Percentiles rank a stretch among this genome's conserved stretches.
phyloP scores from a whole-genome alignment of 1,140 invertebrate genomes.

The Calycopis cecrops region DNA sequence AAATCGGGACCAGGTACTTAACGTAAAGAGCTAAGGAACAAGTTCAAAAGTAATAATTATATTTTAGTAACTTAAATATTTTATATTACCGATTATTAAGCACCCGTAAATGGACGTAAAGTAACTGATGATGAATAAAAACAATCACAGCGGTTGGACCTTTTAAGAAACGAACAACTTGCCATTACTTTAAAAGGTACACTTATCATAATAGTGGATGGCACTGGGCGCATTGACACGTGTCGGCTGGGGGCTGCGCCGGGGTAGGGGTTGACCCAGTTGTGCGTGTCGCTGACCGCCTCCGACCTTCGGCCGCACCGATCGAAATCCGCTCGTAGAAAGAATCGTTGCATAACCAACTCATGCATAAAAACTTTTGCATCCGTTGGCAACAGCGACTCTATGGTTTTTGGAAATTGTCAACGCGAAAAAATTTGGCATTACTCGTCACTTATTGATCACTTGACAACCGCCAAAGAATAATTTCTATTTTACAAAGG shows the following conservation, averaged over 20 bases:
- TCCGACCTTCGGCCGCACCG: constrained; percentile 65
- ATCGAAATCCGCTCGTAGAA: constrained; percentile 35
- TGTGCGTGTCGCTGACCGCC: constrained; percentile 60
- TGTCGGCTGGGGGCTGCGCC: constrained; percentile 27
- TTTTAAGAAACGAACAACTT: constrained; percentile 9
- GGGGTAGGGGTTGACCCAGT: constrained; percentile 52
- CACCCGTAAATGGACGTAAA: no score
- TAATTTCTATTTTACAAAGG: not conserved
- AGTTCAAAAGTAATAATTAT: no score
- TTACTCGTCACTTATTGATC: no score
- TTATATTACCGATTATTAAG: no score
- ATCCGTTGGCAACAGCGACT: not conserved
- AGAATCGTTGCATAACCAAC: constrained; percentile 40
- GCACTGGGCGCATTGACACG: constrained; percentile 30
- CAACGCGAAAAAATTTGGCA: no score
- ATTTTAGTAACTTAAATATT: no score
- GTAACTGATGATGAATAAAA: no score
- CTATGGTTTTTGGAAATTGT: no score
- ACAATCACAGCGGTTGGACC: not conserved
- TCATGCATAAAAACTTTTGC: constrained; percentile 28
- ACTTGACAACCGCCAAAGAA: no score
- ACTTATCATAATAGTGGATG: constrained; percentile 17
- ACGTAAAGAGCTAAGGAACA: no score
- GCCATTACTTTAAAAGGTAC: constrained; percentile 10
- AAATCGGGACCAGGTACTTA: no score